Evolutionary conservation across 1,140 invertebrate species (phyloP).

Genomic region (Vanessa atalanta): DNA sequence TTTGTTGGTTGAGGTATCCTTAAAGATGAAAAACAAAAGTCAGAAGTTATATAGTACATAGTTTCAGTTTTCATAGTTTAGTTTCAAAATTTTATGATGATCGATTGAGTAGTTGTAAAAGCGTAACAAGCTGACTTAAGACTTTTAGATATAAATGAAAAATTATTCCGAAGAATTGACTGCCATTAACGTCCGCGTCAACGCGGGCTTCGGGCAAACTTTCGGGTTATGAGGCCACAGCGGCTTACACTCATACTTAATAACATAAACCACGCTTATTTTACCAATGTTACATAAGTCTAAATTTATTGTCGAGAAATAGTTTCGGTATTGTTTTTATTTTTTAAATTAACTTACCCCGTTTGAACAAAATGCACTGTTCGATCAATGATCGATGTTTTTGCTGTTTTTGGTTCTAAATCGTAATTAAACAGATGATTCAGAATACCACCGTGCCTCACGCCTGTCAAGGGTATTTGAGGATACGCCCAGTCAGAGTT

Average conservation of each 20-base stretch:
- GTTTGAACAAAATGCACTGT: slow-evolving; percentile 50
- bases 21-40: not conserved
- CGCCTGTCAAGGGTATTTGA: slow-evolving; percentile 58
- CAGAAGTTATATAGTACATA: not conserved
- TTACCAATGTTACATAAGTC: no score
- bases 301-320: no score
- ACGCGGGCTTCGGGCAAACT: no score
- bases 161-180: no score
- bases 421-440: slow-evolving; percentile 65
- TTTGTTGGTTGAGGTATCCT: slow-evolving; percentile 16
- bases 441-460: slow-evolving; percentile 57
- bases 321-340: not conserved
- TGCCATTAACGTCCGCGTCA: no score
- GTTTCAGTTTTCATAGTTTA: not conserved
- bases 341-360: slow-evolving; percentile 49
- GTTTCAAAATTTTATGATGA: no score
- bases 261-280: not conserved
- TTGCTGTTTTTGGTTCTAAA: slow-evolving; percentile 40
- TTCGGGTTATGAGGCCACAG: no score
- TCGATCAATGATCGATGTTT: slow-evolving; percentile 43
- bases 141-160: no score
- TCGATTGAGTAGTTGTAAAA: no score
- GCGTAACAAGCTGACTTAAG: no score
- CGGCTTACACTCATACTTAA: no score
- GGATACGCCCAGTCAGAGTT: slow-evolving; percentile 61